Evolutionary conservation across 1,140 invertebrate species (phyloP).

Genomic region (Bombus impatiens): DNA sequence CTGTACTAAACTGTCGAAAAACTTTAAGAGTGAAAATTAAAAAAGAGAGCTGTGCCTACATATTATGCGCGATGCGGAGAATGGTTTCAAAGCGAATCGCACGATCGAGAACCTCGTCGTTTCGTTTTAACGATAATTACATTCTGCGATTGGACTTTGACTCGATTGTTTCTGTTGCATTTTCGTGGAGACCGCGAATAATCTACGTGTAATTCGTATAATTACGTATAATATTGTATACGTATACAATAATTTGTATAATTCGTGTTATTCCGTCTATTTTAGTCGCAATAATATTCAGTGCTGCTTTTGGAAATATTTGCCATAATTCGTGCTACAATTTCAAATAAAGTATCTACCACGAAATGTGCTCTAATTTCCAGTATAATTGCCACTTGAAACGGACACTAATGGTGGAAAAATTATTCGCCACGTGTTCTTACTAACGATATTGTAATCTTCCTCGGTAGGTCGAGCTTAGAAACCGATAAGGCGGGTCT

Average conservation of each 20-base stretch:
- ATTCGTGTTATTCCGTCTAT: background rate
- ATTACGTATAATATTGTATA: too few relatives aligned
- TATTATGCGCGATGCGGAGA: background rate
- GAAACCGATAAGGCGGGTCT: background rate
- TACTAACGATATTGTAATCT: background rate
- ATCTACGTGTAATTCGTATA: background rate
- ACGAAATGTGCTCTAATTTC: background rate
- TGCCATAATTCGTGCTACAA: background rate
- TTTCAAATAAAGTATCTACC: background rate
- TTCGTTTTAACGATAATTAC: background rate
- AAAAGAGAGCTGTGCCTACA: conserved; percentile 31
- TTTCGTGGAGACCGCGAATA: background rate
- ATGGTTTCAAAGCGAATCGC: conserved; percentile 9
- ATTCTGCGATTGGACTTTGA: background rate
- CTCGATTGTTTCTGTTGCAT: background rate
- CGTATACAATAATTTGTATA: background rate
- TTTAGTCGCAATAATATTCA: too few relatives aligned
- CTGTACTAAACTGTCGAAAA: conserved; percentile 53
- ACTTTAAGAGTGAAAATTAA: conserved; percentile 30
- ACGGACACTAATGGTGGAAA: too few relatives aligned
- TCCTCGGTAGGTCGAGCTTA: background rate
- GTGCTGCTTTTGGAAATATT: background rate
- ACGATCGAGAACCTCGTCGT: background rate
- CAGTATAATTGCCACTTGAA: background rate
- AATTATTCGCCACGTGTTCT: background rate